phyloP scores from a whole-genome alignment of 2,113 vertebrate genomes.

The Sigmodon hispidus region DNA sequence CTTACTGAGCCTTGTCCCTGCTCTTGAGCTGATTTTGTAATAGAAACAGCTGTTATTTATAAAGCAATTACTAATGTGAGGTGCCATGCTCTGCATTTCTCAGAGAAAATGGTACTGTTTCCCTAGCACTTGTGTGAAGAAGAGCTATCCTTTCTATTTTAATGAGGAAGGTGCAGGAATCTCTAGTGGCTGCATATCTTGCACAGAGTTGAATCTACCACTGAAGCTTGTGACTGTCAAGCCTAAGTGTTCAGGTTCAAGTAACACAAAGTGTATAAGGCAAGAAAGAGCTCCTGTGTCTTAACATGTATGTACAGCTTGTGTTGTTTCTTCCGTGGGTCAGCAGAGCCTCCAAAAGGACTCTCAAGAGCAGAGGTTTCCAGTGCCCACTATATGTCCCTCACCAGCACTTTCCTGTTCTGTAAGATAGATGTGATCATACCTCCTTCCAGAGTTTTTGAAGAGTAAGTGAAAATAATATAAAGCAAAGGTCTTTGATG shows the following conservation, averaged over 20 bases:
- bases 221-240: neutral
- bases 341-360: neutral
- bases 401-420: neutral
- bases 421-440: neutral
- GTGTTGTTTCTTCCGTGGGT: fast-evolving
- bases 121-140: neutral
- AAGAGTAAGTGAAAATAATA: neutral
- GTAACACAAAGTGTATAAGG: neutral
- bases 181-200: neutral
- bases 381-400: fast-evolving
- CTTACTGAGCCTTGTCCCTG: too few species aligned
- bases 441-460: neutral
- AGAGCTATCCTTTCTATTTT: neutral
- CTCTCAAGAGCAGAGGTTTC: neutral
- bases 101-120: neutral
- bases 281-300: neutral
- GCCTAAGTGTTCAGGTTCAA: neutral
- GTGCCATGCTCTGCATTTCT: neutral
- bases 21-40: neutral
- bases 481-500: neutral
- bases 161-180: neutral
- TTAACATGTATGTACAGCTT: neutral
- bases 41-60: neutral
- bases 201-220: neutral
- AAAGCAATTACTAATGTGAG: neutral